Percentiles rank a stretch among this genome's conserved stretches.
Evolutionary conservation across 2,888 invertebrate species (phyloP).

Genomic region (Apamea sordens): DNA sequence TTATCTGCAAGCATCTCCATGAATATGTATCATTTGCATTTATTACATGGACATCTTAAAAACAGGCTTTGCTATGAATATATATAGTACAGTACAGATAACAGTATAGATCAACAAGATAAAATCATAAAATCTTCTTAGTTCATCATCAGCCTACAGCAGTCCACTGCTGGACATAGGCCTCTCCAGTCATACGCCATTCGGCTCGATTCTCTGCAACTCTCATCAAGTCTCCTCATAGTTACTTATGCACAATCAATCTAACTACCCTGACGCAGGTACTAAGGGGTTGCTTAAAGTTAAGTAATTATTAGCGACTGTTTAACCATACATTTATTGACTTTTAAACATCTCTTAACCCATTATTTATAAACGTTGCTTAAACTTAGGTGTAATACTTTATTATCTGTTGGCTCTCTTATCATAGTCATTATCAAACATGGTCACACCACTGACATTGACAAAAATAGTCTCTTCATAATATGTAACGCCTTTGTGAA

Average conservation of each 20-base stretch:
- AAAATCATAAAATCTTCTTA: neutral
- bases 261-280: neutral
- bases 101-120: neutral
- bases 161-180: neutral
- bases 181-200: neutral
- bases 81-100: no score
- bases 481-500: conserved; percentile 17
- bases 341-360: no score
- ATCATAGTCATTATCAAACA: conserved; percentile 34
- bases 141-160: neutral
- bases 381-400: conserved; percentile 2
- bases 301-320: no score
- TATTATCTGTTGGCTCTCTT: conserved; percentile 9
- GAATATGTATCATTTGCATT: no score
- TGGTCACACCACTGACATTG: conserved; percentile 30
- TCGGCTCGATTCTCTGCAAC: neutral
- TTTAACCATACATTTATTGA: no score
- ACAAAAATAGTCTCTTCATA: neutral
- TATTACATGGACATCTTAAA: neutral
- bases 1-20: no score
- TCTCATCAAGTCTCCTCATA: neutral
- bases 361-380: no score
- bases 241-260: neutral
- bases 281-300: neutral
- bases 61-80: neutral